Percentiles rank a stretch among this genome's conserved stretches.
These are phyloP conservation scores for Geotrypetes seraphini DNA, from an alignment of 2,797 vertebrate genomes.

Conservation along the genomic window DNA sequence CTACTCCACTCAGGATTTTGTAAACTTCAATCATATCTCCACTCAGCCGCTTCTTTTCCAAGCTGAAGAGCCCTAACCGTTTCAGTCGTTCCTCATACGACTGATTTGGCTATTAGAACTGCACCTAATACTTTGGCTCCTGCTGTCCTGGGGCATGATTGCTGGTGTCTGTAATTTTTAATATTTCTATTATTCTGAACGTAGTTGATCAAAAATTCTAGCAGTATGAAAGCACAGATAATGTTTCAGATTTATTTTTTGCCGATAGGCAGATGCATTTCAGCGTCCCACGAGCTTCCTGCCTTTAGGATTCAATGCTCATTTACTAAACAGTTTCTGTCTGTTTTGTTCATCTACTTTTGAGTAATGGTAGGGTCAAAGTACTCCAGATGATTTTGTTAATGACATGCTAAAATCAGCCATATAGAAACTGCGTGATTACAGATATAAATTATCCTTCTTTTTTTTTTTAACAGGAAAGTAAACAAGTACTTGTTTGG, in stretches of 20 bases:
- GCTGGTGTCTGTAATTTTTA: no score
- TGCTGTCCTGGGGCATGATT: no score
- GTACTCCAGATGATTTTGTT: constrained; percentile 36
- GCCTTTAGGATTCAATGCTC: constrained; percentile 49
- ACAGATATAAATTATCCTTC: constrained; percentile 42
- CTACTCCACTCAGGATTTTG: no score
- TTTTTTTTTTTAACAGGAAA: constrained; percentile 33
- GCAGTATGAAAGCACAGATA: no score
- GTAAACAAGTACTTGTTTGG: constrained; percentile 39
- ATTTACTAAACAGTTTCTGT: constrained; percentile 50
- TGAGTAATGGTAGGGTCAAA: constrained; percentile 44
- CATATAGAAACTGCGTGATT: constrained; percentile 35
- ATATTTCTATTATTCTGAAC: no score
- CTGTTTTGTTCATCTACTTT: constrained; percentile 41
- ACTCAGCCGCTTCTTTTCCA: no score
- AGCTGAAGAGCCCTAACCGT: no score
- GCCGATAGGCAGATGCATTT: constrained; percentile 52
- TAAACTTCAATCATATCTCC: no score
- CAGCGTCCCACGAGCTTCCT: constrained; percentile 41
- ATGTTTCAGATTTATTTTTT: constrained; percentile 31
- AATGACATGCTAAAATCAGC: constrained; percentile 43
- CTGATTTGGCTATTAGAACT: no score
- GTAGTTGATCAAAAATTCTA: no score
- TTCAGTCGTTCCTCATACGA: no score
- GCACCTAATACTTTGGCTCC: no score